Percentiles rank a stretch among this genome's conserved stretches.
phyloP scores from a whole-genome alignment of 2,888 invertebrate genomes.

The Sesia apiformis region DNA sequence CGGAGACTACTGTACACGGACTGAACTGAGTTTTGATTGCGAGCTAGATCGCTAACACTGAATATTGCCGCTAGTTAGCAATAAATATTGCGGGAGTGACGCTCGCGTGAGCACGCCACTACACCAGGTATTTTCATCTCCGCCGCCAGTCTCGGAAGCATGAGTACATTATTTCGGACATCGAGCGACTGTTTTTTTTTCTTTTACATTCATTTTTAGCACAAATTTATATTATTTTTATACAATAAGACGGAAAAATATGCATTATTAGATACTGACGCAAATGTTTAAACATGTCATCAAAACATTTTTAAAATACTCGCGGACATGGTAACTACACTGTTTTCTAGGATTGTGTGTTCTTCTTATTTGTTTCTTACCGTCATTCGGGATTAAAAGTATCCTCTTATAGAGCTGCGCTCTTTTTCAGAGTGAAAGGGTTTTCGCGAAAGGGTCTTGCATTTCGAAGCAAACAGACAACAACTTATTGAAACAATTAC shows the following conservation, averaged over 20 bases:
- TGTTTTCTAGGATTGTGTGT: no score
- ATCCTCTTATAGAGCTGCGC: no score
- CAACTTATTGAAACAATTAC: no score
- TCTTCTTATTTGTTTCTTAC: no score
- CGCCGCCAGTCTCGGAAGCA: slow-evolving; percentile 9
- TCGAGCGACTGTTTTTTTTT: slow-evolving; percentile 6
- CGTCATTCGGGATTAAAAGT: no score
- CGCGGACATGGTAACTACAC: no score
- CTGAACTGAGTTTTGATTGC: no score
- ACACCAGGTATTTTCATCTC: slow-evolving; percentile 15
- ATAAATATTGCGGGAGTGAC: slow-evolving; percentile 10
- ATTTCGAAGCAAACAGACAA: no score
- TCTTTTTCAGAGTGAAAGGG: no score
- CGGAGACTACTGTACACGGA: neutral
- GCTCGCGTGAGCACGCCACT: slow-evolving; percentile 11
- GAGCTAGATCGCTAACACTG: no score
- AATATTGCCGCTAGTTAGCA: slow-evolving; percentile 1
- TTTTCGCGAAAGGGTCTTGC: no score
- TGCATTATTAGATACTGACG: slow-evolving; percentile 28
- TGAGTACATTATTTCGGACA: slow-evolving; percentile 15
- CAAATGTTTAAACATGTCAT: neutral
- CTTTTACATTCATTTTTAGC: slow-evolving; percentile 6
- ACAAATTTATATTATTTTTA: slow-evolving; percentile 5
- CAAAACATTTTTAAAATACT: neutral
- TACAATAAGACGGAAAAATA: slow-evolving; percentile 1